These are phyloP conservation scores for Trachythela sp. DNA, from an alignment of 64 coral and sea anemone species.

Conservation along the genomic window DNA sequence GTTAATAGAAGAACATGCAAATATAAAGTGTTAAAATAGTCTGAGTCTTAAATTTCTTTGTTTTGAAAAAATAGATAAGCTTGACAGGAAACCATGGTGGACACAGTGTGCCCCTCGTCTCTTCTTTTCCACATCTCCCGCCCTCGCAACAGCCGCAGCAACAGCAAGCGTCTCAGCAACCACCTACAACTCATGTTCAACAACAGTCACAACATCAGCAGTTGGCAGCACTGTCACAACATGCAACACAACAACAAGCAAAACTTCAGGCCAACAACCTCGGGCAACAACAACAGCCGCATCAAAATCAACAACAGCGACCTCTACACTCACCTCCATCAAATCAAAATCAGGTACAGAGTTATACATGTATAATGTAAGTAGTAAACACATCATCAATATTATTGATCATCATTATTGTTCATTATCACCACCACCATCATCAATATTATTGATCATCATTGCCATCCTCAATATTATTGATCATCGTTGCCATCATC, in stretches of 20 bases:
- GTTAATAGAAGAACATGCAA: too few relatives aligned
- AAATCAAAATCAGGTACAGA: constrained; percentile 80
- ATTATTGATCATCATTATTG: not conserved
- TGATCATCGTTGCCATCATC: too few relatives aligned
- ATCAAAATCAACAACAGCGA: constrained; percentile 65
- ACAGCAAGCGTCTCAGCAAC: not conserved
- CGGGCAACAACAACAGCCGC: constrained; percentile 26
- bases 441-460: too few relatives aligned
- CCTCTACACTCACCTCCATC: constrained; percentile 50
- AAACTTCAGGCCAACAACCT: not conserved
- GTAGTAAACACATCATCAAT: not conserved
- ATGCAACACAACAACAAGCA: constrained; percentile 31
- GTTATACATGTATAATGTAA: not conserved
- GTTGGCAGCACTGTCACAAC: constrained; percentile 48
- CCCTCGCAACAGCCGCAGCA: not conserved
- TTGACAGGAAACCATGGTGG: not conserved
- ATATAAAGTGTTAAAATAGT: too few relatives aligned
- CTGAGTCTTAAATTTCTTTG: not conserved
- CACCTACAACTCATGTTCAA: not conserved
- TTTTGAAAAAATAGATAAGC: not conserved
- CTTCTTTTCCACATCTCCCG: not conserved
- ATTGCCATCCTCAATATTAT: too few relatives aligned
- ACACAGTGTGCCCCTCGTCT: not conserved
- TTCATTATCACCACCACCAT: too few relatives aligned
- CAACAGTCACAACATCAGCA: constrained; percentile 26